Evolutionary conservation across 2,113 vertebrate genomes (phyloP).

Genomic region (Microcebus griseorufus): DNA sequence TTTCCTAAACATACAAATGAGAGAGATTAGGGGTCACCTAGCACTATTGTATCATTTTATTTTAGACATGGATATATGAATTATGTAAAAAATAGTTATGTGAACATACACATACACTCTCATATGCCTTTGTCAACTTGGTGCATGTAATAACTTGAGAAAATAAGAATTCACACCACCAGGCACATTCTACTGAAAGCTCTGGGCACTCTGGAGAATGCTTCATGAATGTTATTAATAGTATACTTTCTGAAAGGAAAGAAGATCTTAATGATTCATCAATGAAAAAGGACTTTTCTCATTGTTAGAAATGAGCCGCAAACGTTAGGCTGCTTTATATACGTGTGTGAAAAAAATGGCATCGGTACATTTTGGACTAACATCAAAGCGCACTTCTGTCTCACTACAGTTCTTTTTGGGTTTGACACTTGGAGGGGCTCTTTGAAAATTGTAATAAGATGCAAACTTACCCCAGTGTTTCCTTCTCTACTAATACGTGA

Average conservation of each 20-base stretch:
- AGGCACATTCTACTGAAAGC: not conserved
- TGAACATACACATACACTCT: not conserved
- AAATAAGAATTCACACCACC: not conserved
- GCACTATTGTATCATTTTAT: not conserved
- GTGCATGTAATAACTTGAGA: not conserved
- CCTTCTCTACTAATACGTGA: not conserved
- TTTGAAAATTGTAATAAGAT: constrained; percentile 52
- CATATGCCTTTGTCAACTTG: not conserved
- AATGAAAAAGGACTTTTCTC: not conserved
- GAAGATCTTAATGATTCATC: not conserved
- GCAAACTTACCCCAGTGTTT: not conserved
- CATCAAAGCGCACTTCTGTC: constrained; percentile 38
- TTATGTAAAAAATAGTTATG: not conserved
- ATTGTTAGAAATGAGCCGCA: not conserved
- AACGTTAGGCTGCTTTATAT: not conserved
- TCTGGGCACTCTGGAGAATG: not conserved
- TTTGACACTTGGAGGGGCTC: constrained; percentile 7
- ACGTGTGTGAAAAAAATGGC: not conserved
- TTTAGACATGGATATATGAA: not conserved
- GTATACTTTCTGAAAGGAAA: constrained; percentile 31
- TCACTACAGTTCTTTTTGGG: constrained; percentile 1
- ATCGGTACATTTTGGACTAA: constrained; percentile 9
- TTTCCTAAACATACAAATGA: not conserved
- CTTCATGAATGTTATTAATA: not conserved
- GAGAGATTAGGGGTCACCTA: not conserved